These are phyloP conservation scores for Bostrychus sinensis DNA, from an alignment of 2,113 vertebrate species.

Conservation along the genomic window DNA sequence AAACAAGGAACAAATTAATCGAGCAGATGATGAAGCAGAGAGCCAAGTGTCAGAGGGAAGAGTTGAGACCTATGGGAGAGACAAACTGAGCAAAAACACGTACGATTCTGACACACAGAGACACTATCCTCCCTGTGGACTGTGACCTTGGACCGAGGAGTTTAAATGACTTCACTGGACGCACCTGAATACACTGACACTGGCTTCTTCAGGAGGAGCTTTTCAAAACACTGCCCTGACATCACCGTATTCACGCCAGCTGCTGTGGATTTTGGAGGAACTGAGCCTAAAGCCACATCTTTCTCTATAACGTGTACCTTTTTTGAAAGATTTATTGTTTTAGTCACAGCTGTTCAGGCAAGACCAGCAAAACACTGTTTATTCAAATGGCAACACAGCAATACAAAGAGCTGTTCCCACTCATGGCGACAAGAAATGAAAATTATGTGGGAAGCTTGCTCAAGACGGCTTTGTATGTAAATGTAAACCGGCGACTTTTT, in stretches of 20 bases:
- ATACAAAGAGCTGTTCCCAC: no score
- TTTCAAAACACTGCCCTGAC: constrained; percentile 77
- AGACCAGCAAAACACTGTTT: no score
- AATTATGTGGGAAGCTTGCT: no score
- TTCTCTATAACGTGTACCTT: neutral
- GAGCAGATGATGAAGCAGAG: neutral
- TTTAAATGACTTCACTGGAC: constrained; percentile 58
- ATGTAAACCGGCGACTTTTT: no score
- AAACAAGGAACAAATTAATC: neutral
- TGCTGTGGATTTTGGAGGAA: constrained; percentile 80
- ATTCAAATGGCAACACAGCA: no score
- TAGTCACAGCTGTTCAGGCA: no score
- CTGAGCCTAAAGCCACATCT: no score
- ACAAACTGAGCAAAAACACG: neutral
- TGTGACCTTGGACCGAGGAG: constrained; percentile 67
- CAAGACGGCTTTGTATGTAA: no score
- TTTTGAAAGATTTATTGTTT: neutral
- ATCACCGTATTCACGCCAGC: constrained; percentile 84
- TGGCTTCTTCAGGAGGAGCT: constrained; percentile 73
- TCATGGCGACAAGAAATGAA: no score
- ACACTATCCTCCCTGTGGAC: constrained; percentile 64
- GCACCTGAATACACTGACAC: constrained; percentile 84
- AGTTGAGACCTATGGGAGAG: neutral
- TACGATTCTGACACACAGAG: constrained; percentile 30
- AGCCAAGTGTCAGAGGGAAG: neutral